phyloP scores from a whole-genome alignment of 2,113 vertebrate species.

The Dendropsophus ebraccatus region DNA sequence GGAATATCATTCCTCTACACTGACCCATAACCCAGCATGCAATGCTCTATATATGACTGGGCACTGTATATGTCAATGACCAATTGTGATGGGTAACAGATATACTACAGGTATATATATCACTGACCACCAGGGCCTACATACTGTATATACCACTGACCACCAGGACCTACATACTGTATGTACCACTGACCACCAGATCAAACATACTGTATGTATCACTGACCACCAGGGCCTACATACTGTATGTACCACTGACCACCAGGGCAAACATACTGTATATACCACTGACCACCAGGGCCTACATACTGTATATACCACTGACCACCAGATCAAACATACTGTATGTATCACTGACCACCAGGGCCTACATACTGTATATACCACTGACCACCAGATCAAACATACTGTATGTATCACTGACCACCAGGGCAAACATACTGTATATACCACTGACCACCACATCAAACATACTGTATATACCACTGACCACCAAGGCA shows the following conservation, averaged over 20 bases:
- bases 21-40: not conserved
- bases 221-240: not conserved
- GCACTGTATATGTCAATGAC: not conserved
- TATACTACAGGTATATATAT: no score
- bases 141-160: not conserved
- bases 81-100: no score
- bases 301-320: not conserved
- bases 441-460: not conserved
- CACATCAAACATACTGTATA: no score
- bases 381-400: not conserved
- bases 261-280: not conserved
- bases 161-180: not conserved
- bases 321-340: not conserved
- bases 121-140: not conserved
- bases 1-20: not conserved
- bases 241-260: not conserved
- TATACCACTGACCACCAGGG: not conserved
- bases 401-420: not conserved
- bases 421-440: not conserved
- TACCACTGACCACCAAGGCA: no score
- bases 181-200: not conserved
- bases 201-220: not conserved
- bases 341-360: not conserved
- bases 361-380: not conserved
- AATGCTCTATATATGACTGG: not conserved